Evolutionary conservation across 2,113 vertebrate genomes (phyloP).

Genomic region (Astur gentilis): DNA sequence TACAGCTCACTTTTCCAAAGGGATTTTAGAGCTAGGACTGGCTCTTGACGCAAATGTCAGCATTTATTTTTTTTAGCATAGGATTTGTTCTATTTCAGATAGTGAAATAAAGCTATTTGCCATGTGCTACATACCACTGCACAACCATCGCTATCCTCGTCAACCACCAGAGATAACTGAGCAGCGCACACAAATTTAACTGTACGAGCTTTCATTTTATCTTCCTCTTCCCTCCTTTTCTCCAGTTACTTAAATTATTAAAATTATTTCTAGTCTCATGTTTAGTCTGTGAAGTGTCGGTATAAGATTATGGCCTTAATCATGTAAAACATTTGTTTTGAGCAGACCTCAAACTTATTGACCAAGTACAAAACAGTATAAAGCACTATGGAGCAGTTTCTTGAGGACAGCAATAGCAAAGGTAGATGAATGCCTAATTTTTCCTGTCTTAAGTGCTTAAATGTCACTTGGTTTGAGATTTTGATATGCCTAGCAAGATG

Average conservation of each 20-base stretch:
- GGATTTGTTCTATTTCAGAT: not conserved
- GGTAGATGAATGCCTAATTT: not conserved
- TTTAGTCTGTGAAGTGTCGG: slow-evolving; percentile 33
- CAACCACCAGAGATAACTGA: not conserved
- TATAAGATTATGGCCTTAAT: slow-evolving; percentile 39
- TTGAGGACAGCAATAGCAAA: not conserved
- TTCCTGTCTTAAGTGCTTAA: slow-evolving; percentile 29
- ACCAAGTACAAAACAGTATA: not conserved
- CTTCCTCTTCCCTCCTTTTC: not conserved
- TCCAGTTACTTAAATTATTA: not conserved
- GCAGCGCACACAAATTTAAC: not conserved
- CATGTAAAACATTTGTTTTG: slow-evolving; percentile 17
- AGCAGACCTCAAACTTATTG: slow-evolving; percentile 17
- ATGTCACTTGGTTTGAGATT: not conserved
- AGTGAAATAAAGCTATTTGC: not conserved
- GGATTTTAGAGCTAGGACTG: not conserved
- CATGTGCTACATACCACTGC: not conserved
- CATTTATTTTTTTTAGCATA: not conserved
- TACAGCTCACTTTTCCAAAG: not conserved
- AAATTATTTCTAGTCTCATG: not conserved
- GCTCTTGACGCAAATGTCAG: not conserved
- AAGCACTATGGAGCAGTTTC: not conserved
- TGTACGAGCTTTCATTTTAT: not conserved
- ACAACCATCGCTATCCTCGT: not conserved
- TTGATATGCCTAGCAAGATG: not conserved